These are phyloP conservation scores for Drosophila sp. DNA, from an alignment of 1,140 invertebrate genomes.

Conservation along the genomic window DNA sequence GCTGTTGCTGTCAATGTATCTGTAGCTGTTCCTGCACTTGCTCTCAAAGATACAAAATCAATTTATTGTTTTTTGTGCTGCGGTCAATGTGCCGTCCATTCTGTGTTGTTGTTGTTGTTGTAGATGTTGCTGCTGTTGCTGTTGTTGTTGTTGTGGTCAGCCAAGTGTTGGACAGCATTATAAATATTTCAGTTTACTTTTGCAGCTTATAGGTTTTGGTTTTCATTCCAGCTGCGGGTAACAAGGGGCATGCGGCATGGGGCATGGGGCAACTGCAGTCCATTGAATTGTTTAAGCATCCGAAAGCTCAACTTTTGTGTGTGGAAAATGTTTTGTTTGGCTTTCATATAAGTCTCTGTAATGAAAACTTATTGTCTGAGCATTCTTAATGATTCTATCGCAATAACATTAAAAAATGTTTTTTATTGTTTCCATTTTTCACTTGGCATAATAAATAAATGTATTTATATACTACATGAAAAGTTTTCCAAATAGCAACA, in stretches of 20 bases:
- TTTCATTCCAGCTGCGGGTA: background rate
- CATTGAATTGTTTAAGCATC: constrained; percentile 53
- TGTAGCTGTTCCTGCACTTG: constrained; percentile 16
- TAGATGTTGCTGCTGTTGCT: constrained; percentile 26
- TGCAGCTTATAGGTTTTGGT: constrained; percentile 47
- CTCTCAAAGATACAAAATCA: constrained; percentile 53
- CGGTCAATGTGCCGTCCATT: constrained; percentile 34
- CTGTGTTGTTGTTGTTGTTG: constrained; percentile 17
- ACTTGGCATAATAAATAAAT: constrained; percentile 2
- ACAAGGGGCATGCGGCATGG: constrained; percentile 1
- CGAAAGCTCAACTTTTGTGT: constrained; percentile 45
- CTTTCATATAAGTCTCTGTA: constrained; percentile 37
- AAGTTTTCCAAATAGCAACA: background rate
- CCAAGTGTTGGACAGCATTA: constrained; percentile 57
- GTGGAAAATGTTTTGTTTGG: constrained; percentile 28
- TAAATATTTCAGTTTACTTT: constrained; percentile 53
- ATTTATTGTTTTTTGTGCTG: constrained; percentile 53
- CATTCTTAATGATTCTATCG: constrained; percentile 24
- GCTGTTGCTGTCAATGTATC: constrained; percentile 15
- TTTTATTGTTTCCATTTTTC: constrained; percentile 8
- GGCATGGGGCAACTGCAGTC: constrained; percentile 22
- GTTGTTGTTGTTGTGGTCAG: constrained; percentile 39
- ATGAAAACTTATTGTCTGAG: constrained; percentile 41
- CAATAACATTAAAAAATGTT: constrained; percentile 16
- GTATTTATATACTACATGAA: background rate